Percentiles rank a stretch among this genome's conserved stretches.
Evolutionary conservation across 2,888 invertebrate species (phyloP).

Genomic region (Herminia tarsipennalis): DNA sequence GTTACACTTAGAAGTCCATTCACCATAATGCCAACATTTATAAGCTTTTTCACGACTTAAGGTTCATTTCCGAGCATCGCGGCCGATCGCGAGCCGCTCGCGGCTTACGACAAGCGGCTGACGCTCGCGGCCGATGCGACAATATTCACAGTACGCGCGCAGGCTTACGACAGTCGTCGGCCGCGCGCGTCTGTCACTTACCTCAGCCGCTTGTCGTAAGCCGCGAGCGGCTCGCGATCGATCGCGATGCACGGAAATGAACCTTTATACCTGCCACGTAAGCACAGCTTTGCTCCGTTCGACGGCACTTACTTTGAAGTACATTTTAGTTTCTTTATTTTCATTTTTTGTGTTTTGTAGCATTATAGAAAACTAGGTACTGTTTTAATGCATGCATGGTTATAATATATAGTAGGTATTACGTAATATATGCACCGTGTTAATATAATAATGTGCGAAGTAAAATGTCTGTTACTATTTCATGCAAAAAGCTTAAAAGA

Average conservation of each 20-base stretch:
- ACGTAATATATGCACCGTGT: background rate
- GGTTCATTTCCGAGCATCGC: background rate
- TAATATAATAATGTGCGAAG: background rate
- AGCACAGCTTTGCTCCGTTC: constrained; percentile 5
- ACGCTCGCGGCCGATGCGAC: too few relatives aligned
- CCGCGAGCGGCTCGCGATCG: too few relatives aligned
- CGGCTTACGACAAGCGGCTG: too few relatives aligned
- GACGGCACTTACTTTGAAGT: background rate
- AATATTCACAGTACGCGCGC: too few relatives aligned
- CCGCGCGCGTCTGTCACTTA: too few relatives aligned
- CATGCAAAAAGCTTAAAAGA: constrained; percentile 23
- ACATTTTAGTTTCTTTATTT: background rate
- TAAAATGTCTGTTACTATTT: background rate
- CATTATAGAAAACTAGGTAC: background rate
- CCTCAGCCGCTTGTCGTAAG: too few relatives aligned
- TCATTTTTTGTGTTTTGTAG: background rate
- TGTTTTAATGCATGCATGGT: background rate
- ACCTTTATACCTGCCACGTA: too few relatives aligned
- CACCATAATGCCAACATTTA: background rate
- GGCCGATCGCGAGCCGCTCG: too few relatives aligned
- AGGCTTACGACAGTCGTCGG: too few relatives aligned
- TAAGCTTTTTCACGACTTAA: background rate
- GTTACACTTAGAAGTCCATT: constrained; percentile 22
- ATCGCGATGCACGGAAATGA: too few relatives aligned
- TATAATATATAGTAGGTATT: background rate